Evolutionary conservation across 2,113 vertebrate genomes (phyloP).

Genomic region (Leptobrachium leishanense): DNA sequence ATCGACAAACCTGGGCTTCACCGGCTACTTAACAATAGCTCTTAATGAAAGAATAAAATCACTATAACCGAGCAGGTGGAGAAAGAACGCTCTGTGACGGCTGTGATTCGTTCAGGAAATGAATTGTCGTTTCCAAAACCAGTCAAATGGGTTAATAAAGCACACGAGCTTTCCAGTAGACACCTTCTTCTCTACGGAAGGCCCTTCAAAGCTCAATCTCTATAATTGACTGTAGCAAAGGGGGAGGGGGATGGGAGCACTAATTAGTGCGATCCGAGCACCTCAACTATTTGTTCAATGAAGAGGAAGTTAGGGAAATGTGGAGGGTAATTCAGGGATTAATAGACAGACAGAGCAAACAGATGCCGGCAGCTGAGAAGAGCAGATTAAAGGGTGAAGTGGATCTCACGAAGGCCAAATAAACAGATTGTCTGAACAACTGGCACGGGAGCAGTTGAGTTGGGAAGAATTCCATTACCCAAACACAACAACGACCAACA

Average conservation of each 20-base stretch:
- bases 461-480: not conserved
- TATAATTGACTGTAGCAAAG: constrained; percentile 1
- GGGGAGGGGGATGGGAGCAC: not conserved
- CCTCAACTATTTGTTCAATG: not conserved
- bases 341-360: not conserved
- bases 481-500: not conserved
- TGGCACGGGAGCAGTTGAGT: not conserved
- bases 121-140: not conserved
- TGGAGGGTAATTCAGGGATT: constrained; percentile 15
- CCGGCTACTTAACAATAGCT: no score
- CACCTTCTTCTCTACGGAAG: not conserved
- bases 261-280: not conserved
- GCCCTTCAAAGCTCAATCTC: not conserved
- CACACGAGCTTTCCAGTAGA: not conserved
- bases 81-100: no score
- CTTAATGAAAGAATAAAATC: no score
- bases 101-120: no score
- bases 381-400: constrained; percentile 7
- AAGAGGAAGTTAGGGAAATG: not conserved
- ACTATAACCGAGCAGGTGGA: no score
- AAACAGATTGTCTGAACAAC: not conserved
- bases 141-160: constrained; percentile 7
- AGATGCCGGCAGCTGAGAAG: not conserved
- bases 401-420: not conserved
- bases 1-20: no score